phyloP scores from a whole-genome alignment of 2,797 vertebrate species.

The Sebastes taczanowskii region DNA sequence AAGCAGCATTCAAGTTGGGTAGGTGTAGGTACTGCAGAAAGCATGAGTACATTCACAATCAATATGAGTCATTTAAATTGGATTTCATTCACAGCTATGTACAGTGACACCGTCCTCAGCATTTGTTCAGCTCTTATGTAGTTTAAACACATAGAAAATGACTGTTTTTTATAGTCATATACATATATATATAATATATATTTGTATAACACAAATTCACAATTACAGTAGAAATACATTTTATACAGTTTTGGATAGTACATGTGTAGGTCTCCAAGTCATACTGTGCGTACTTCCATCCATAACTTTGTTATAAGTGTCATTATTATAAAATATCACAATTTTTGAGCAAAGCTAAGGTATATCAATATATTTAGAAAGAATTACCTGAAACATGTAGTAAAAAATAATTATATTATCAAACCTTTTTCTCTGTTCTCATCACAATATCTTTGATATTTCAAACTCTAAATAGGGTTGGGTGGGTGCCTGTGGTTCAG shows the following conservation, averaged over 20 bases:
- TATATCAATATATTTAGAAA: slow-evolving; percentile 90
- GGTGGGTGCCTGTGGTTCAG: slow-evolving; percentile 46
- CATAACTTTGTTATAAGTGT: slow-evolving; percentile 82
- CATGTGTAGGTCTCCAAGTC: slow-evolving; percentile 80
- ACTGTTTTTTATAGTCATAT: slow-evolving; percentile 88
- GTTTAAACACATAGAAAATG: slow-evolving; percentile 98
- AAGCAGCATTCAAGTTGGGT: slow-evolving; percentile 94
- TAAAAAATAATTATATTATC: slow-evolving; percentile 88
- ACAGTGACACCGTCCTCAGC: slow-evolving; percentile 91
- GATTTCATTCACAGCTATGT: slow-evolving; percentile 96
- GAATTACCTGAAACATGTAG: slow-evolving; percentile 88
- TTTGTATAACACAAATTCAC: slow-evolving; percentile 96
- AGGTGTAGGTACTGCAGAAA: slow-evolving; percentile 93
- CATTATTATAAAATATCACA: slow-evolving; percentile 96
- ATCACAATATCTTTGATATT: slow-evolving; percentile 78
- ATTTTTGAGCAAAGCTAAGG: slow-evolving; percentile 92
- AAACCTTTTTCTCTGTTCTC: slow-evolving; percentile 82
- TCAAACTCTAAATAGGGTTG: slow-evolving; percentile 68
- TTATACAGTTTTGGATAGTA: slow-evolving; percentile 91
- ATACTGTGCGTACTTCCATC: slow-evolving; percentile 83
- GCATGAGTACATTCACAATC: slow-evolving; percentile 98
- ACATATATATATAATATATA: slow-evolving; percentile 92
- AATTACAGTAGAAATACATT: slow-evolving; percentile 96
- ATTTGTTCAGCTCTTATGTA: slow-evolving; percentile 90
- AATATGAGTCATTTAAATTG: slow-evolving; percentile 90